Percentiles rank a stretch among this genome's conserved stretches.
These are phyloP conservation scores for Bos javanicus DNA, from an alignment of 2,113 vertebrate species.

Conservation along the genomic window DNA sequence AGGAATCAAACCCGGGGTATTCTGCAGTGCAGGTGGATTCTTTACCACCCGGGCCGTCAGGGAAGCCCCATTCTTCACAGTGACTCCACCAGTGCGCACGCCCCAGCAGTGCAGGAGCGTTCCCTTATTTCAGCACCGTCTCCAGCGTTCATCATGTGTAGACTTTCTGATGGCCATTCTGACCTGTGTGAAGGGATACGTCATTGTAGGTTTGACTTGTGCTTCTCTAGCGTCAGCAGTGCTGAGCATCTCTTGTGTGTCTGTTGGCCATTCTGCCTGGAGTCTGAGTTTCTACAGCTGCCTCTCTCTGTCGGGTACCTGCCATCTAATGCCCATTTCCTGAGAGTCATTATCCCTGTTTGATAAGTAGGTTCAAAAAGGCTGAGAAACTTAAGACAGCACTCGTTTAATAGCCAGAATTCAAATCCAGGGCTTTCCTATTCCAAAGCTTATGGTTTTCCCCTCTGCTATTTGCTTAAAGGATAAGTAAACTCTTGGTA, in stretches of 20 bases:
- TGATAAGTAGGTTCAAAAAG: background rate
- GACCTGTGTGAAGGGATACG: background rate
- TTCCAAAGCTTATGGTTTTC: background rate
- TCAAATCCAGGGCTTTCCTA: background rate
- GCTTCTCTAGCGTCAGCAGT: background rate
- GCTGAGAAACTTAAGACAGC: background rate
- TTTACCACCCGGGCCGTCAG: background rate
- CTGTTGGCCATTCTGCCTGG: background rate
- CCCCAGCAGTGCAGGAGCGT: background rate
- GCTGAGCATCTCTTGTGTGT: too few species aligned
- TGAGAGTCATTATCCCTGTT: background rate
- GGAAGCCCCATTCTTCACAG: background rate
- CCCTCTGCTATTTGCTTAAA: background rate
- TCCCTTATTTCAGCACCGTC: background rate
- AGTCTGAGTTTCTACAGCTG: background rate
- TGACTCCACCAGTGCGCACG: rapidly evolving
- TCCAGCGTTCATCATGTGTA: background rate
- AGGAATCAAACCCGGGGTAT: rapidly evolving
- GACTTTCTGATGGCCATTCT: background rate
- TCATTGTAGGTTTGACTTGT: rapidly evolving
- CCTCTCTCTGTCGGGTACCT: too few species aligned
- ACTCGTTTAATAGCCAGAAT: background rate
- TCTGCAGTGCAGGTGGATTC: background rate
- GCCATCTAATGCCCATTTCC: background rate
- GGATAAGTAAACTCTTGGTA: background rate